Evolutionary conservation across 2,888 invertebrate species (phyloP), one percentile per base, ranked within the genome.

Genomic region (Zaprionus obscuricornis): DNA sequence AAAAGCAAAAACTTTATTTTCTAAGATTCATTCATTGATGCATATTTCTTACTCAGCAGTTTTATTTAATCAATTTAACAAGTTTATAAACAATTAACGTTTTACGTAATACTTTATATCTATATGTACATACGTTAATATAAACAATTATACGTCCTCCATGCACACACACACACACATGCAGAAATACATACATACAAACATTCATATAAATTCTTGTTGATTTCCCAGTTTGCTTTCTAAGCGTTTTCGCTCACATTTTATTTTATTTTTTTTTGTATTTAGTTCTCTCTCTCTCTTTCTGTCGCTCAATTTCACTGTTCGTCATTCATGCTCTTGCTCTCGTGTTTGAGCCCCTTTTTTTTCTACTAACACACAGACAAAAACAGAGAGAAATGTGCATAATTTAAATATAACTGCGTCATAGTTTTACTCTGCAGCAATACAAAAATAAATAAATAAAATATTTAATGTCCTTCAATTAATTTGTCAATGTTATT

Each of bases 41-140:
- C 59, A 26, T 11, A 33, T 16, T 33, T 20, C 60, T 26, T 27
- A 31, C 22, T 66, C 31, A 20, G 26, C 18, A 40, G 52, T 36
- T 56, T 52, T 65, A 40, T 66, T 57, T 45, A n/a, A 42, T 73
- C 54, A 69, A 63, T 66, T 82, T 51, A 56, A 43, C 31, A 56
- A 70, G 62, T 69, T 70, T 54, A 77, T 74, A 39, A 55, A 65
- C 54, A 65, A 71, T 64, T 49, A 60, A 47, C 50, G 40, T 46
- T 47, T 76, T 77, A 66, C 55, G 72, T 79, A 79, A 79, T 45
- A 52, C n/a, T n/a, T n/a, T n/a, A n/a, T 26, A 20, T 51, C 17
- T 10, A 16, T 36, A 36, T 51, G 33, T 40, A 69, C 31, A 37
- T 46, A 37, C 39, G 42, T 37, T 33, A 24, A 16, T 42, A 43